Evolutionary conservation across 2,113 vertebrate species (phyloP).

Genomic region (Lamprotornis superbus): DNA sequence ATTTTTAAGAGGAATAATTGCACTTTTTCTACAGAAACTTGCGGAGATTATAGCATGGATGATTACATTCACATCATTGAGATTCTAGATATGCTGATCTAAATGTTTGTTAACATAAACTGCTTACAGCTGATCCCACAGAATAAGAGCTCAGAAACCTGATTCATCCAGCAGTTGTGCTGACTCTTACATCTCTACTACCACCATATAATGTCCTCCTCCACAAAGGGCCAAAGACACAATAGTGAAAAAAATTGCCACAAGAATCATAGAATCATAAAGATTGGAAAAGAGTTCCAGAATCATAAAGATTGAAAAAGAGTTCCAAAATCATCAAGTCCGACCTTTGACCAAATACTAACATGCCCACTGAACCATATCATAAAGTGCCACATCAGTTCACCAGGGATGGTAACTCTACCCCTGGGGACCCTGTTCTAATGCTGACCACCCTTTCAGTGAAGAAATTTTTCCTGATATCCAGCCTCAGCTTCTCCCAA

Average conservation of each 20-base stretch:
- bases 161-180: background rate
- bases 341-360: accelerated
- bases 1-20: background rate
- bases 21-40: background rate
- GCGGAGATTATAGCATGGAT: accelerated
- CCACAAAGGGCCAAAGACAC: background rate
- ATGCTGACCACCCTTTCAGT: background rate
- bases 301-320: background rate
- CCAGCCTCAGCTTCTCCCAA: accelerated
- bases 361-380: background rate
- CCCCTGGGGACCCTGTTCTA: background rate
- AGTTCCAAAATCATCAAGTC: background rate
- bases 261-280: background rate
- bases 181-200: background rate
- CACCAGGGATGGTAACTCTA: no score
- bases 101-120: background rate
- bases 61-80: background rate
- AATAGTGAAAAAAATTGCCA: background rate
- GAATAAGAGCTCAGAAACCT: background rate
- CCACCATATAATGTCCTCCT: background rate
- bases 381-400: background rate
- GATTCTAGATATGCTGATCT: background rate
- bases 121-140: background rate
- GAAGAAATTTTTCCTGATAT: background rate
- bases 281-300: background rate